Conservation (phyloP, 1,140 invertebrate species). For the Chironomus striatipennis region DNA sequence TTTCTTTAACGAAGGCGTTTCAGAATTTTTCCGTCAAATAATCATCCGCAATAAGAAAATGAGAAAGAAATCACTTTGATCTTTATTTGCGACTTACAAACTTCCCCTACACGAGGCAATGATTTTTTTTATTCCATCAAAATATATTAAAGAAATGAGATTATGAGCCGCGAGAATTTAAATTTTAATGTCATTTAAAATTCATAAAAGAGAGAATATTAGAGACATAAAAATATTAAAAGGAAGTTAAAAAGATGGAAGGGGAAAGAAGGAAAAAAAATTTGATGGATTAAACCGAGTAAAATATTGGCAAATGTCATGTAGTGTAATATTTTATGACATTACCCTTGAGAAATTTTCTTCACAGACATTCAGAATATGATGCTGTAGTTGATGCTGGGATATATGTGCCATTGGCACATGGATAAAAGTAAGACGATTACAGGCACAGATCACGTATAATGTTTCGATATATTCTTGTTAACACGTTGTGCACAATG, state of each 20-base stretch:
- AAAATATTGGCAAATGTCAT: constrained; percentile 1
- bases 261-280: background rate
- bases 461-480: background rate
- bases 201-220: background rate
- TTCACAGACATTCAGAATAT: background rate
- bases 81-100: background rate
- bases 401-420: too few relatives aligned
- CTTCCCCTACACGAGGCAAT: background rate
- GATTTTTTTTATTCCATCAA: background rate
- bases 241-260: background rate
- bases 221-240: too few relatives aligned
- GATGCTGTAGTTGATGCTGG: too few relatives aligned
- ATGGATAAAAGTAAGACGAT: background rate
- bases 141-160: background rate
- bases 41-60: too few relatives aligned
- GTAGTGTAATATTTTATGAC: background rate
- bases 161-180: constrained; percentile 6
- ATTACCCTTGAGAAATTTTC: constrained; percentile 7
- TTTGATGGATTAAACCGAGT: background rate
- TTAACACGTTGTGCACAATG: background rate
- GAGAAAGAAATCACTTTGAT: background rate
- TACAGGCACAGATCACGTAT: background rate
- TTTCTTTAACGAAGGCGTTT: background rate
- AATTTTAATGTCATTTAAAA: constrained; percentile 15
- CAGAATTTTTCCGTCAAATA: background rate